A percentile compares a stretch with the other conserved stretches of the same genome.
Conservation (phyloP, 1,140 invertebrate genomes). For the Drosophila repleta region DNA sequence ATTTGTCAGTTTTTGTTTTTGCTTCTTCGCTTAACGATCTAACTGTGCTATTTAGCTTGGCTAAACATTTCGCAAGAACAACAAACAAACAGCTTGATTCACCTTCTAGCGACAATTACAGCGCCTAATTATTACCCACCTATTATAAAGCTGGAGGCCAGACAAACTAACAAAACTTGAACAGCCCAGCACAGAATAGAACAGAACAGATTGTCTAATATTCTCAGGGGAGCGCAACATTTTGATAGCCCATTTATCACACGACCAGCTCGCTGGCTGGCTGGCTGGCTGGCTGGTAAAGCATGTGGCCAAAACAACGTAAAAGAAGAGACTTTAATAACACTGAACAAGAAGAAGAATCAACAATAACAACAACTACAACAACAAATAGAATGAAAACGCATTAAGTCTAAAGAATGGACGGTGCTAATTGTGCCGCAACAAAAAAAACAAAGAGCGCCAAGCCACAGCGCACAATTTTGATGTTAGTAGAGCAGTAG, state of each 20-base stretch:
- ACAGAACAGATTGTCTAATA: conserved; percentile 38
- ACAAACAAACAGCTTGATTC: conserved; percentile 23
- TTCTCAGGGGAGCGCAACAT: conserved; percentile 36
- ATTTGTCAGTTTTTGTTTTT: not conserved
- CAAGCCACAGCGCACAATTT: conserved; percentile 30
- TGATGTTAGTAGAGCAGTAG: conserved; percentile 46
- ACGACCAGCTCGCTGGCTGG: not conserved
- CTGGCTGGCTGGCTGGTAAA: conserved; percentile 17
- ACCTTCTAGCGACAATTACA: conserved; percentile 36
- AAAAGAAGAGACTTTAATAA: conserved; percentile 12
- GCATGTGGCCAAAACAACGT: conserved; percentile 25
- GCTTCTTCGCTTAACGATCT: conserved; percentile 8
- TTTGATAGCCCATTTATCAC: conserved; percentile 51
- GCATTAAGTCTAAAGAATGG: conserved; percentile 41
- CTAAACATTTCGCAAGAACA: conserved; percentile 26
- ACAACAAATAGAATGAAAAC: conserved; percentile 13
- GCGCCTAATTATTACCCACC: conserved; percentile 34
- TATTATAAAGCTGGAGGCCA: conserved; percentile 16
- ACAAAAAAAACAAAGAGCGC: conserved; percentile 36
- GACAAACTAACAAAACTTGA: conserved; percentile 32
- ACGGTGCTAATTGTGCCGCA: conserved; percentile 48
- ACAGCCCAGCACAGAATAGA: not conserved
- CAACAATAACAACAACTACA: conserved; percentile 16
- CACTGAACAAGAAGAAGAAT: conserved; percentile 3
- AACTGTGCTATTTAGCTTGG: conserved; percentile 26